Base-by-base conservation (phyloP, 2,888 invertebrate species). In the Muschampia staudingeri region DNA sequence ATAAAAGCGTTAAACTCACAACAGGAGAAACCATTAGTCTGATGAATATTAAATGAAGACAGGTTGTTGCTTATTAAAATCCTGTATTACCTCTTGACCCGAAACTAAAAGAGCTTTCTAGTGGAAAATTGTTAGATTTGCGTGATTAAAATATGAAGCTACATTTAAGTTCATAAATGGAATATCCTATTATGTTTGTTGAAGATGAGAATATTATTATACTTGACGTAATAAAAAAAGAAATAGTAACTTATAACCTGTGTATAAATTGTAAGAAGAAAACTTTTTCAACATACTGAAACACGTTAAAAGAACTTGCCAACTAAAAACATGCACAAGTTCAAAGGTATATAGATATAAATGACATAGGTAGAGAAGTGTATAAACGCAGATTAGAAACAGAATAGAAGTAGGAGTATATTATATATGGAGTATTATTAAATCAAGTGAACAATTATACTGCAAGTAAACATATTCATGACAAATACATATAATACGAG, bases 61-160 rank as follows among this genome's bases (percentile, higher is more conserved):
- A 76, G 70, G 80, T 70, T 56, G 71, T 76, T 76, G 76, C 71
- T 76, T 81, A 81, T 81, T 80, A 72, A 76, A 81, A 65, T 70
- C 76, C 71, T 37, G 42, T 72, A 81, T 75, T 61, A 80, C 48
- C 75, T 40, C 40, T 75, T 25, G 40, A 80, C 48, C 61, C 40
- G 30, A 7, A 48, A 34, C 34, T 65, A n/a, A 40, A 67, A 9
- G n/a, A 44, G 40, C 52, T 67, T 67, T 65, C 12, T 19, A 40
- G n/a, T 11, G 70, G 4, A 40, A 9, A 70, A 70, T 40, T 40
- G 37, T 70, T 70, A 19, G 19, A 16, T 7, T 37, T 37, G 5
- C 37, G 37, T 37, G 7, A 37, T 37, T 37, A 19, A 61, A 61
- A 61, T 25, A 19, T 40, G 37, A 7, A 70, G 37, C 11, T 19